Evolutionary conservation across 2,888 invertebrate genomes (phyloP).

Genomic region (Apodemia zela): DNA sequence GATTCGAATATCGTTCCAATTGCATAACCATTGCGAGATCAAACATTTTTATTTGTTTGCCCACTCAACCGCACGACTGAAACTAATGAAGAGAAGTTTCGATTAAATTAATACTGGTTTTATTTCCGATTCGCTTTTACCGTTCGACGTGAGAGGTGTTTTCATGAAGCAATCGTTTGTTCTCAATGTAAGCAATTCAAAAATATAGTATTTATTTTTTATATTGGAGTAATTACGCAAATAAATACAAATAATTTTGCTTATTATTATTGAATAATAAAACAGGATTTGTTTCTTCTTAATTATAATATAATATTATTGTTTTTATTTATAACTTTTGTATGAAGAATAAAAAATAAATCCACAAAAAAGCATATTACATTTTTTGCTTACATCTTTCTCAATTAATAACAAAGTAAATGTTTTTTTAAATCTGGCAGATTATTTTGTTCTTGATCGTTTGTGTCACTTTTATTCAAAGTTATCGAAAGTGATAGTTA

Average conservation of each 20-base stretch:
- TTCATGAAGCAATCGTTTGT: conserved; percentile 34
- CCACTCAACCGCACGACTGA: conserved; percentile 67
- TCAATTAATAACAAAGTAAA: no score
- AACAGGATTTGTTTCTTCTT: not conserved
- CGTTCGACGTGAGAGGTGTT: conserved; percentile 49
- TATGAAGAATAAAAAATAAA: no score
- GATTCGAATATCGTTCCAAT: conserved; percentile 64
- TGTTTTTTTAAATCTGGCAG: no score
- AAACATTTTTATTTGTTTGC: conserved; percentile 76
- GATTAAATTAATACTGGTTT: conserved; percentile 72
- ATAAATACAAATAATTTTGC: not conserved
- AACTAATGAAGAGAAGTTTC: conserved; percentile 76
- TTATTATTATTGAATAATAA: not conserved
- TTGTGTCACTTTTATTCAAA: no score
- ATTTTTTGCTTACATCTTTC: no score
- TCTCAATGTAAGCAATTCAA: conserved; percentile 3
- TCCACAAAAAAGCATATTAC: no score
- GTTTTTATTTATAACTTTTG: no score
- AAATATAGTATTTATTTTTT: conserved; percentile 4
- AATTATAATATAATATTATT: no score
- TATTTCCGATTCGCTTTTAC: conserved; percentile 56
- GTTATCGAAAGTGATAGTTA: no score
- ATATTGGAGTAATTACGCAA: not conserved
- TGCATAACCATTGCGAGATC: conserved; percentile 65
- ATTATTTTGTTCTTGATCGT: no score